Conservation (phyloP, 2,797 vertebrate genomes). For the Pempheris klunzingeri region DNA sequence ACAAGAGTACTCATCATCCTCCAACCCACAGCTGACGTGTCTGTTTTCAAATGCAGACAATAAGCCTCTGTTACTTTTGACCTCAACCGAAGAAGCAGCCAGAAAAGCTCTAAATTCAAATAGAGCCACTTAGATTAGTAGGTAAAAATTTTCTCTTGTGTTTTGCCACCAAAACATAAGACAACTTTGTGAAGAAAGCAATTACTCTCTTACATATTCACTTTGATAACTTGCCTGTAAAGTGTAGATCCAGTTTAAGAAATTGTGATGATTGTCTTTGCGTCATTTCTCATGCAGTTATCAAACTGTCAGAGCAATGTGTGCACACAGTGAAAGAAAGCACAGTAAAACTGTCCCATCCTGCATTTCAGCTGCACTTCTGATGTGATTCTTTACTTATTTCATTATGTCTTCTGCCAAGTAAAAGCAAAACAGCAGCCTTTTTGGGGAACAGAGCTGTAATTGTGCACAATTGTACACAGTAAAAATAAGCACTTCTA, state of each 20-base stretch:
- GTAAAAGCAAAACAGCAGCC: neutral
- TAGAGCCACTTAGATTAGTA: neutral
- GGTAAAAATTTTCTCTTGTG: neutral
- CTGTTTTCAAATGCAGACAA: slow-evolving; percentile 3
- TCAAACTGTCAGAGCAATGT: slow-evolving; percentile 10
- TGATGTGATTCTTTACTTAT: neutral
- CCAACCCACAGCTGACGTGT: neutral
- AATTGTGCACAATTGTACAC: slow-evolving; percentile 1
- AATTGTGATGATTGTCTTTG: neutral
- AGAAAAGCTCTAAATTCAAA: neutral
- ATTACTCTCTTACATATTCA: neutral
- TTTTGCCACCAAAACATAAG: neutral
- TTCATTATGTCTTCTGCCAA: neutral
- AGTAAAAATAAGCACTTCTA: neutral
- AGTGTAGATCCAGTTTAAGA: neutral
- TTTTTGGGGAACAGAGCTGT: neutral
- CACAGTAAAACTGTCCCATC: neutral
- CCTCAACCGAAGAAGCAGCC: neutral
- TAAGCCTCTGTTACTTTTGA: neutral
- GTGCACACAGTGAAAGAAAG: neutral
- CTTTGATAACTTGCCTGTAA: neutral
- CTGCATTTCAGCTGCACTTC: neutral
- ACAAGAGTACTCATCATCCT: neutral
- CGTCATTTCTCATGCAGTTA: neutral
- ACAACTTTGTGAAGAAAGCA: neutral